phyloP scores from a whole-genome alignment of 2,888 invertebrate genomes.

The Lypha dubia region DNA sequence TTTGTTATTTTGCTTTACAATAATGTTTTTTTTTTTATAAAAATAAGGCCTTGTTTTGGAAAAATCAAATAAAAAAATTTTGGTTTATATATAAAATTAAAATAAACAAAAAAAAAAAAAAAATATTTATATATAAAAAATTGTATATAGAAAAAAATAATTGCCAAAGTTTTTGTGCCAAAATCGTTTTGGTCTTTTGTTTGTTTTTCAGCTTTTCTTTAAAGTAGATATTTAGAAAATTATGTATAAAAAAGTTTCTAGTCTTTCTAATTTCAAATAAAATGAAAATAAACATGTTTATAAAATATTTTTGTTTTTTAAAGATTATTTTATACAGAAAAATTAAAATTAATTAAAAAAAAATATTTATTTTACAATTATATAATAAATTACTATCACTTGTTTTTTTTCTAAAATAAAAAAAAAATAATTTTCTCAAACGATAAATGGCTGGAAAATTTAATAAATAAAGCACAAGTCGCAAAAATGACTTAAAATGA shows the following conservation, averaged over 20 bases:
- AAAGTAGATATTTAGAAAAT: slow-evolving; percentile 50
- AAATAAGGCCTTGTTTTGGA: slow-evolving; percentile 73
- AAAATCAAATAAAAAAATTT: slow-evolving; percentile 60
- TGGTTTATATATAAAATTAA: slow-evolving; percentile 55
- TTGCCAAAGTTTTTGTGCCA: slow-evolving; percentile 70
- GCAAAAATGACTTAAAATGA: background rate
- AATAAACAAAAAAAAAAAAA: slow-evolving; percentile 34
- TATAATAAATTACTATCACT: slow-evolving; percentile 71
- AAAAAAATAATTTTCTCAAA: slow-evolving; percentile 38
- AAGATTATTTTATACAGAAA: slow-evolving; percentile 35
- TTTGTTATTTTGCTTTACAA: slow-evolving; percentile 49
- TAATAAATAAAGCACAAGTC: background rate
- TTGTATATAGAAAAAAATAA: slow-evolving; percentile 67
- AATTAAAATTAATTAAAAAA: slow-evolving; percentile 45
- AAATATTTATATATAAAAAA: slow-evolving; percentile 42
- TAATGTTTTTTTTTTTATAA: slow-evolving; percentile 57
- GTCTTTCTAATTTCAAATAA: slow-evolving; percentile 59
- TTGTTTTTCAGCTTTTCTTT: slow-evolving; percentile 14
- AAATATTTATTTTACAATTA: slow-evolving; percentile 22
- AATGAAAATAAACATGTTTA: slow-evolving; percentile 29
- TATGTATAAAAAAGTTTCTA: slow-evolving; percentile 63
- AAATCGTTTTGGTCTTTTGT: slow-evolving; percentile 67
- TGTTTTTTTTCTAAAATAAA: slow-evolving; percentile 50
- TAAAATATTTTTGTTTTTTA: slow-evolving; percentile 41
- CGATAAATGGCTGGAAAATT: slow-evolving; percentile 28